phyloP scores from a whole-genome alignment of 2,113 vertebrate species.

The Sinosuthora webbiana region DNA sequence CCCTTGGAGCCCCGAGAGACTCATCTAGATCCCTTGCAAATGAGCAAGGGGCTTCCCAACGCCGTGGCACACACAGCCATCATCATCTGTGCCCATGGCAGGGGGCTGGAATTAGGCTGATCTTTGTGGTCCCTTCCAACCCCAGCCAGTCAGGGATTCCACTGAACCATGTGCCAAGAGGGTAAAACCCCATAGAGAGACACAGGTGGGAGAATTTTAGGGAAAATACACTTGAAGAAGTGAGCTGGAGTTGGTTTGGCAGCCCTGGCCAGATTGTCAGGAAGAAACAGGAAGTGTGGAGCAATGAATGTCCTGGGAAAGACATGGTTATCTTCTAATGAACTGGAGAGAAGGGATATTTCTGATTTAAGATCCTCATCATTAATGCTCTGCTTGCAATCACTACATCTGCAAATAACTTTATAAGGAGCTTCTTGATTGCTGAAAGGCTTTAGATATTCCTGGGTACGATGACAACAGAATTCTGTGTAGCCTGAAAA shows the following conservation, averaged over 20 bases:
- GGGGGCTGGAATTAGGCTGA: background rate
- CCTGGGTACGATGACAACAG: background rate
- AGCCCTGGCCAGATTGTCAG: background rate
- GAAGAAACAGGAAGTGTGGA: background rate
- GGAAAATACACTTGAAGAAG: background rate
- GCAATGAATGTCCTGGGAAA: background rate
- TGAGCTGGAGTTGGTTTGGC: background rate
- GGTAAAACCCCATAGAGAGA: background rate
- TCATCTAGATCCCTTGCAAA: background rate
- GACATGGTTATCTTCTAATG: background rate
- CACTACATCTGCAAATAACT: conserved; percentile 32
- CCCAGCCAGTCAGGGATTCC: background rate
- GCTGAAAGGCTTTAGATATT: background rate
- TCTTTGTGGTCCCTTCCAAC: background rate
- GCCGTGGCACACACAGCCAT: background rate
- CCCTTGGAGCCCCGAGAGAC: background rate
- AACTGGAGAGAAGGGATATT: background rate
- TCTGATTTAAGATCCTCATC: background rate
- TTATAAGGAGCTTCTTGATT: conserved; percentile 3
- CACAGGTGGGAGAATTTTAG: background rate
- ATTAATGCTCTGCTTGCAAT: conserved; percentile 8
- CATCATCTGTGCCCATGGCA: background rate
- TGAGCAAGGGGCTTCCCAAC: background rate
- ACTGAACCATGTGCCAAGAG: background rate
- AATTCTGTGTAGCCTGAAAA: background rate